Evolutionary conservation across 2,113 vertebrate genomes (phyloP), one percentile per base, ranked within the genome.

Genomic region (Urocynchramus pylzowi): DNA sequence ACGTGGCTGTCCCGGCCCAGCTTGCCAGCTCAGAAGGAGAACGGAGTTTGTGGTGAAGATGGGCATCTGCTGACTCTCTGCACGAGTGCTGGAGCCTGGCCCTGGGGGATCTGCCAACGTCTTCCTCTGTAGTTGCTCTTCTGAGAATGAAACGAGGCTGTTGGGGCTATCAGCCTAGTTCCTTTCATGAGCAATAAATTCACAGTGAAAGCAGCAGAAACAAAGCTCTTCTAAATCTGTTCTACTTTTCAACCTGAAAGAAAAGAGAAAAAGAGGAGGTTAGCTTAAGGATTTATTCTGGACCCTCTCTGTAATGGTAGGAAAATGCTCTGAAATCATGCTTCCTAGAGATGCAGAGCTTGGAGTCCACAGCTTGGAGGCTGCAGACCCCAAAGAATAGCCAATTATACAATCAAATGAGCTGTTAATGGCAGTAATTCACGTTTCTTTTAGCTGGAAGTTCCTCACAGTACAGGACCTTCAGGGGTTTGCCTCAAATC

Each of bases 1-100:
- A 95, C 21, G 33, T 78, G 84, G 69, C 74, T 79, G 70, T 81
- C 57, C 65, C 33, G 16, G 63, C n/a, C 64, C 89, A 80, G 84
- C 70, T 14, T 79, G 93, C 74, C 84, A 89, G 50, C 74, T 91
- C 78, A 85, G 81, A 88, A 82, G 91, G 64, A 95, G 74, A 95
- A 26, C 49, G 12, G 69, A 22, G 18, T 59, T 92, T 95, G 65
- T 74, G 84, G 87, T 78, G 91, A 89, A 47, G 64, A 87, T 44
- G 74, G 91, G 80, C 84, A 94, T 83, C 89, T 95, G 96, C 80
- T 95, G 87, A 81, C 37, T 91, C 86, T 73, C 80, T 75, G 83
- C 65, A 84, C 2, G 41, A 92, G 68, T 61, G 60, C 84, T 94
- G 91, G 84, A 95, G 65, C 69, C 33, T 20, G 33, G 56, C 52